phyloP scores from a whole-genome alignment of 37 sponge, comb jelly and placozoan genomes.

The Eunapius fragilis region DNA sequence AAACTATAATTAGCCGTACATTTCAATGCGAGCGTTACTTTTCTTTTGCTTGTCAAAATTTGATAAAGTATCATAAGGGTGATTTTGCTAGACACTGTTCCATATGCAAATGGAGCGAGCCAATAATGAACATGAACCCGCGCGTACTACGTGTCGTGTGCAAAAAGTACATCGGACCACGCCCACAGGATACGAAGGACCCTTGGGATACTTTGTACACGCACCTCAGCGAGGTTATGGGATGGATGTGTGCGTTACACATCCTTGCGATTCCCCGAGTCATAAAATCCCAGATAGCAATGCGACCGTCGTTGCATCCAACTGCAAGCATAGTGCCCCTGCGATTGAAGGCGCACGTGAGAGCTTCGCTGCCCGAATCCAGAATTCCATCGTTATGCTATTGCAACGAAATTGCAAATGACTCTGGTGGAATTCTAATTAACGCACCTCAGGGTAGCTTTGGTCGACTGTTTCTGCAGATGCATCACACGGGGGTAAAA shows the following conservation, averaged over 20 bases:
- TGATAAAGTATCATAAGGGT: too few relatives aligned
- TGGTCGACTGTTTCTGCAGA: constrained; percentile 69
- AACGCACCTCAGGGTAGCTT: constrained; percentile 78
- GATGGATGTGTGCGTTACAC: constrained; percentile 87
- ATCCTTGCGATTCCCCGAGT: constrained; percentile 91
- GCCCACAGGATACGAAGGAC: too few relatives aligned
- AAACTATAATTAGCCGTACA: too few relatives aligned
- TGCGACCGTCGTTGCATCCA: constrained; percentile 97
- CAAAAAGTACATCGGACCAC: neutral
- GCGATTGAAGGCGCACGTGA: constrained; percentile 94
- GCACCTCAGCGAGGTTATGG: constrained; percentile 91
- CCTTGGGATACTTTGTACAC: too few relatives aligned
- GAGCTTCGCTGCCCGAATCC: constrained; percentile 94
- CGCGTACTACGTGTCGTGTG: too few relatives aligned
- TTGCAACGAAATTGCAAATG: neutral
- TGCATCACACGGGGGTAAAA: neutral
- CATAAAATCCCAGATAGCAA: constrained; percentile 94
- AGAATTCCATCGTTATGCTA: constrained; percentile 90
- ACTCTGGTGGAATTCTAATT: constrained; percentile 13
- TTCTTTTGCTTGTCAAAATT: too few relatives aligned
- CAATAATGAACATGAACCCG: too few relatives aligned
- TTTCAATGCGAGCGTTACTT: too few relatives aligned
- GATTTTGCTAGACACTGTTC: too few relatives aligned
- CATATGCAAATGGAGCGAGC: too few relatives aligned
- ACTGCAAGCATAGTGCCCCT: constrained; percentile 93